Percentiles rank a stretch among this genome's conserved stretches.
These are phyloP conservation scores for Andrena haemorrhoa DNA, from an alignment of 2,888 invertebrate genomes.

Conservation along the genomic window DNA sequence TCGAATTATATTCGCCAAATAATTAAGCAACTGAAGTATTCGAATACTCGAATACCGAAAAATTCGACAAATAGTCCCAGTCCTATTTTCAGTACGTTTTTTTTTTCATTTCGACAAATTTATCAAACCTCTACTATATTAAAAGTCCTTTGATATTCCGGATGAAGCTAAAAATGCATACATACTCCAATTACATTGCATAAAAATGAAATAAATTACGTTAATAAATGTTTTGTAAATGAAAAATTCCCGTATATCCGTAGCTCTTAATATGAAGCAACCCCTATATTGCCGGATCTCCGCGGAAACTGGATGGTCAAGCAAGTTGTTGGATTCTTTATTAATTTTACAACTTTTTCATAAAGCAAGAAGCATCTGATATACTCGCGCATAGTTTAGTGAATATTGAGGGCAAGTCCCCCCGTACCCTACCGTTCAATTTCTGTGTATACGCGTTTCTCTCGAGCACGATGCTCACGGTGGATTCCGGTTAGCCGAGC, in stretches of 20 bases:
- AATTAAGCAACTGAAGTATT: too few relatives aligned
- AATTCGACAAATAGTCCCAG: too few relatives aligned
- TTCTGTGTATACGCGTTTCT: neutral
- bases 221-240: neutral
- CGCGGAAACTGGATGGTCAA: neutral
- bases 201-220: constrained; percentile 3
- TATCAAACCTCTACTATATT: neutral
- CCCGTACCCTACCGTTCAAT: neutral
- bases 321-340: constrained; percentile 60
- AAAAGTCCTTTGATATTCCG: neutral
- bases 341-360: constrained; percentile 75
- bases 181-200: neutral
- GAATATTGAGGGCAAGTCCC: constrained; percentile 27
- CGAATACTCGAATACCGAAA: too few relatives aligned
- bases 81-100: too few relatives aligned
- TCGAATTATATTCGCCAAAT: too few relatives aligned
- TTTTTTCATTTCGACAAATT: too few relatives aligned
- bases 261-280: neutral
- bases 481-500: constrained; percentile 37
- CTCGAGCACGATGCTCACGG: neutral
- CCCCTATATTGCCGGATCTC: neutral
- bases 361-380: constrained; percentile 67
- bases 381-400: constrained; percentile 71
- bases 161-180: neutral
- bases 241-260: neutral